These are phyloP conservation scores for Pecten maximus DNA, from an alignment of 2,888 invertebrate species.

Conservation along the genomic window DNA sequence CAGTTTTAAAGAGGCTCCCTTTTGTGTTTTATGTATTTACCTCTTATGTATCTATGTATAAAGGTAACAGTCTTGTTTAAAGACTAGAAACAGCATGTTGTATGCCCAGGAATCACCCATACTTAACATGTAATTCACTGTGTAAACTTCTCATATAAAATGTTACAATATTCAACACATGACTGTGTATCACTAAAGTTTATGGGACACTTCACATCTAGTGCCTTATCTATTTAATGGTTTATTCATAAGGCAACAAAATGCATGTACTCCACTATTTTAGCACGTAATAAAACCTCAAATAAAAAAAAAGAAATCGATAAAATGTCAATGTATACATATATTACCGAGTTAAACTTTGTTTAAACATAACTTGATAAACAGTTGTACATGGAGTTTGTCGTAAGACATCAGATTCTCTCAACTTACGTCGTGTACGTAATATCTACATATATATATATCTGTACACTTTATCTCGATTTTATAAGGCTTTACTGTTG, in stretches of 20 bases:
- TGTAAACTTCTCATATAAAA: background rate
- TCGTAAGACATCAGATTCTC: too few species aligned
- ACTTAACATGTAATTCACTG: background rate
- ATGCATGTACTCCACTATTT: background rate
- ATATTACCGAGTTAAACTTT: background rate
- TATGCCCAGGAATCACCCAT: too few species aligned
- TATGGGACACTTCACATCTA: background rate
- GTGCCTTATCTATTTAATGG: constrained; percentile 10
- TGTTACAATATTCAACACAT: background rate
- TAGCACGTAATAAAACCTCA: background rate
- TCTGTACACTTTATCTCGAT: too few species aligned
- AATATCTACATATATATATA: too few species aligned
- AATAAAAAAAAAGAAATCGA: background rate
- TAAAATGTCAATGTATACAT: background rate
- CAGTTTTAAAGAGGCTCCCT: too few species aligned
- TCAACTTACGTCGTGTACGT: too few species aligned
- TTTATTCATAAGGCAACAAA: background rate
- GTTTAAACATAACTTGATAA: background rate
- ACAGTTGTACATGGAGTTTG: background rate
- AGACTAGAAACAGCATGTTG: too few species aligned
- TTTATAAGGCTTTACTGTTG: too few species aligned
- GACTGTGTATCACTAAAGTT: background rate
- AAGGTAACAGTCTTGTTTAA: too few species aligned
- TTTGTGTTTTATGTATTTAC: too few species aligned
- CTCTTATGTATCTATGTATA: too few species aligned